phyloP scores from a whole-genome alignment of 2,888 invertebrate species.

The Drosophila borborema region DNA sequence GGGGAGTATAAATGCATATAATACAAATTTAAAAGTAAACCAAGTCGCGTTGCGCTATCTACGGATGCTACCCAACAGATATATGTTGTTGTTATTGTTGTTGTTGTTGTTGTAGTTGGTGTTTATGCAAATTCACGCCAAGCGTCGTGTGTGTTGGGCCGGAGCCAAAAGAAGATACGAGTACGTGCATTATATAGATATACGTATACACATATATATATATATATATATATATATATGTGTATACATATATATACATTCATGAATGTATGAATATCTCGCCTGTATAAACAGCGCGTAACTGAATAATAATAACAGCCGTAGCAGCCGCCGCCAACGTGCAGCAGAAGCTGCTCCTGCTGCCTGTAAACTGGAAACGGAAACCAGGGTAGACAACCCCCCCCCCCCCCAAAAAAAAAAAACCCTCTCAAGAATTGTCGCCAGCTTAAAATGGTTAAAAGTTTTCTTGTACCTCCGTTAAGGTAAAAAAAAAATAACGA shows the following conservation, averaged over 20 bases:
- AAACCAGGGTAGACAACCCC: constrained; percentile 11
- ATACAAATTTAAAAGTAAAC: constrained; percentile 80
- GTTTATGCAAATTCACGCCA: constrained; percentile 60
- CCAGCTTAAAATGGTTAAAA: constrained; percentile 61
- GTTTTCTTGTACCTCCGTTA: constrained; percentile 32
- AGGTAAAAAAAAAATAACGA: constrained; percentile 24
- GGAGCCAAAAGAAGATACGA: constrained; percentile 68
- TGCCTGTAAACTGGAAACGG: constrained; percentile 29
- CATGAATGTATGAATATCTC: constrained; percentile 77
- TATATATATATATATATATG: constrained; percentile 31
- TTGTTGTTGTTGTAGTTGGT: constrained; percentile 43
- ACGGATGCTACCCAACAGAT: constrained; percentile 53
- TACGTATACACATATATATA: not conserved
- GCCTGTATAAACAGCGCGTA: constrained; percentile 76
- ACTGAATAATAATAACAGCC: constrained; percentile 73
- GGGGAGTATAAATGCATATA: constrained; percentile 57
- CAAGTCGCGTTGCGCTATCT: constrained; percentile 73
- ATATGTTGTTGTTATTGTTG: constrained; percentile 27
- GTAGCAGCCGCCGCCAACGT: constrained; percentile 16
- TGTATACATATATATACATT: constrained; percentile 56
- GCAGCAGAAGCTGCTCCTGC: constrained; percentile 18
- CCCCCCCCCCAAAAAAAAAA: constrained; percentile 10
- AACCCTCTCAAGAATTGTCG: constrained; percentile 52
- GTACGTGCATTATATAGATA: constrained; percentile 62
- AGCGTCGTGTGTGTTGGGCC: constrained; percentile 68